These are phyloP conservation scores for Euphonia xanthogaster DNA, from an alignment of 2,797 vertebrate genomes.

Conservation along the genomic window DNA sequence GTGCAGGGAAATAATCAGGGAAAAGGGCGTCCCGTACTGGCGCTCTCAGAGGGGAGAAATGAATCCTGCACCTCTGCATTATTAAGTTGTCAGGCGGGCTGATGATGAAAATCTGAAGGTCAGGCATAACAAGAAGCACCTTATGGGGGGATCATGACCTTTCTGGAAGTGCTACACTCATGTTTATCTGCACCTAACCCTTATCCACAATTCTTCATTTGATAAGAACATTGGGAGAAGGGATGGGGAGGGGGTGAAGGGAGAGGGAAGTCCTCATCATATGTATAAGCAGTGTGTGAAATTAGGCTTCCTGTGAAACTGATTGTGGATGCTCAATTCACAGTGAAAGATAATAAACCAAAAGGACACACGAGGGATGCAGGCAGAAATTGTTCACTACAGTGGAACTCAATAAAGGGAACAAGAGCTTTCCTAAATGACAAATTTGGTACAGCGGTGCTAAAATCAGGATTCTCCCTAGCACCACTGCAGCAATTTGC, in stretches of 20 bases:
- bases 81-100: constrained; percentile 92
- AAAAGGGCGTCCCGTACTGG: constrained; percentile 89
- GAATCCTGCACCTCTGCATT: constrained; percentile 90
- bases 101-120: constrained; percentile 99
- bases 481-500: constrained; percentile 62
- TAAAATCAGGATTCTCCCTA: constrained; percentile 75
- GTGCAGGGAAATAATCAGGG: constrained; percentile 97
- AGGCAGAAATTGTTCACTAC: constrained; percentile 81
- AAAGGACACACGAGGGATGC: constrained; percentile 86
- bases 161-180: constrained; percentile 92
- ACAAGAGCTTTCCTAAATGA: constrained; percentile 79
- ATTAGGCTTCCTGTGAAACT: constrained; percentile 95
- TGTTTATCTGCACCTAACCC: constrained; percentile 99
- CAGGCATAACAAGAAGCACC: constrained; percentile 97
- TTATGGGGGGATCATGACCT: constrained; percentile 94
- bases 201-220: constrained; percentile 98
- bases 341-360: constrained; percentile 96
- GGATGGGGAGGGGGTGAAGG: not conserved
- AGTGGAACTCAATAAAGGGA: constrained; percentile 83
- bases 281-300: constrained; percentile 82
- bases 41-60: constrained; percentile 86
- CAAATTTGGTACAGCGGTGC: constrained; percentile 79
- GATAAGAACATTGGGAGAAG: constrained; percentile 88
- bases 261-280: constrained; percentile 81
- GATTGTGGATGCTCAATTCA: constrained; percentile 87